Evolutionary conservation across 2,797 vertebrate species (phyloP).

Genomic region (Aulostomus chinensis): DNA sequence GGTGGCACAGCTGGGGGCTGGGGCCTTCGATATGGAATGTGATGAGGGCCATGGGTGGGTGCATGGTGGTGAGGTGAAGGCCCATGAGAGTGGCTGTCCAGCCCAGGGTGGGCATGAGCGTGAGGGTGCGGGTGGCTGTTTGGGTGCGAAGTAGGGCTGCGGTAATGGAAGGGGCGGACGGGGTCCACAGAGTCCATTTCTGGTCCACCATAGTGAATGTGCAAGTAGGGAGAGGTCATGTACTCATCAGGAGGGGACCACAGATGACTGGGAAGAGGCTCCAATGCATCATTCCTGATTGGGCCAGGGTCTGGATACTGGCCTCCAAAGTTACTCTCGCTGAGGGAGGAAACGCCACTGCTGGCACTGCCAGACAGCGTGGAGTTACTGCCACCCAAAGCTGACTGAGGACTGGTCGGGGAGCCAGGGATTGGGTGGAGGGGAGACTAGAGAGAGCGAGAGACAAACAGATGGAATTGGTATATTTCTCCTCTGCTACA

Average conservation of each 20-base stretch:
- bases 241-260: constrained; percentile 95
- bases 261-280: constrained; percentile 91
- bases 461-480: constrained; percentile 13
- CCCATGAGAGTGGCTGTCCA: constrained; percentile 81
- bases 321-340: constrained; percentile 96
- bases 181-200: constrained; percentile 93
- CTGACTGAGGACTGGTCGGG: constrained; percentile 98
- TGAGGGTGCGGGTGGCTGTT: constrained; percentile 83
- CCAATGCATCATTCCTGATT: constrained; percentile 89
- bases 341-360: constrained; percentile 96
- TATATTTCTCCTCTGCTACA: constrained; percentile 8
- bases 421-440: constrained; percentile 98
- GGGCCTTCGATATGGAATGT: constrained; percentile 87
- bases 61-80: constrained; percentile 65
- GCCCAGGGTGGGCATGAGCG: constrained; percentile 65
- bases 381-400: constrained; percentile 96
- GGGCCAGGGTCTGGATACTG: constrained; percentile 93
- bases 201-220: constrained; percentile 94
- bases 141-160: constrained; percentile 82
- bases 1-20: constrained; percentile 91
- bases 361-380: constrained; percentile 98
- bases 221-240: constrained; percentile 90
- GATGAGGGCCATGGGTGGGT: constrained; percentile 72
- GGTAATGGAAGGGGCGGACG: constrained; percentile 77
- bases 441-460: constrained; percentile 85